These are phyloP conservation scores for Drosophila peninsularis DNA, from an alignment of 2,888 invertebrate species.

Conservation along the genomic window DNA sequence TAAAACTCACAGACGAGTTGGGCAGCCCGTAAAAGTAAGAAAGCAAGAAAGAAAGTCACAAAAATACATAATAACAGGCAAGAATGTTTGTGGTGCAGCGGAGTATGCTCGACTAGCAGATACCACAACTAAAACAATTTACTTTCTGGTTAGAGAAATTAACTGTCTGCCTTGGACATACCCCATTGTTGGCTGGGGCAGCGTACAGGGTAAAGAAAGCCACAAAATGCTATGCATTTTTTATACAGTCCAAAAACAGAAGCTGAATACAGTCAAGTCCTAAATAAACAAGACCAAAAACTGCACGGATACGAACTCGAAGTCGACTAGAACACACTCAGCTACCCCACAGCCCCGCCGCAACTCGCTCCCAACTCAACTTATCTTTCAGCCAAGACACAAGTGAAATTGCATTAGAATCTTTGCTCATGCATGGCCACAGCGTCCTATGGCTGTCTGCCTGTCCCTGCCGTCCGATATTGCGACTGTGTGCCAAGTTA, in stretches of 20 bases:
- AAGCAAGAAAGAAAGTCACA: conserved; percentile 50
- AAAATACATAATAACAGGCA: conserved; percentile 35
- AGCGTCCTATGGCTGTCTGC: conserved; percentile 15
- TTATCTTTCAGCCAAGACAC: conserved; percentile 32
- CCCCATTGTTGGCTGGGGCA: not conserved
- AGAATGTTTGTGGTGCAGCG: not conserved
- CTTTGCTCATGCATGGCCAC: conserved; percentile 72
- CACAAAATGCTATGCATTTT: conserved; percentile 49
- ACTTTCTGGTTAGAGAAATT: not conserved
- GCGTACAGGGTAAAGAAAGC: conserved; percentile 31
- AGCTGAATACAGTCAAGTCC: conserved; percentile 55
- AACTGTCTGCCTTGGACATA: not conserved
- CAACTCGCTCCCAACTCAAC: conserved; percentile 21
- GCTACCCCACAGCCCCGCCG: not conserved
- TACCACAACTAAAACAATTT: not conserved
- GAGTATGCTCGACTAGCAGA: conserved; percentile 1
- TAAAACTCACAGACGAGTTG: conserved; percentile 31
- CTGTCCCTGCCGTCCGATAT: conserved; percentile 16
- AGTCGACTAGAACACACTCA: conserved; percentile 21
- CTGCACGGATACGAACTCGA: conserved; percentile 43
- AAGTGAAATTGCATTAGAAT: conserved; percentile 74
- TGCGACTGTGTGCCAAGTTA: conserved; percentile 73
- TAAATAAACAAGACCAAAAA: conserved; percentile 74
- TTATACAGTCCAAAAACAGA: conserved; percentile 46
- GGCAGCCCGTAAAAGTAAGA: conserved; percentile 41